These are phyloP conservation scores for Crocallis elinguaria DNA, from an alignment of 2,888 invertebrate genomes.

Conservation along the genomic window DNA sequence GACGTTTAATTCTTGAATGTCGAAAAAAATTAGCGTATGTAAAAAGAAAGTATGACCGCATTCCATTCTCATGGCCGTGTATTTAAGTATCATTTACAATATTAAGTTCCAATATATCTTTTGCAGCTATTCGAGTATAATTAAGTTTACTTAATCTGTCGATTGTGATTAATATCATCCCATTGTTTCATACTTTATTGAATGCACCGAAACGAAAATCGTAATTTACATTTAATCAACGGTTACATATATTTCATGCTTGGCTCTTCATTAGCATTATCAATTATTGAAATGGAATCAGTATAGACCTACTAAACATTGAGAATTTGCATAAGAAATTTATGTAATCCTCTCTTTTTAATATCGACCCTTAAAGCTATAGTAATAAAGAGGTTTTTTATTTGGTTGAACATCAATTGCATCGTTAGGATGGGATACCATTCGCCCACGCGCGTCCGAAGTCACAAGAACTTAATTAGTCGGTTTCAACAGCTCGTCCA, in stretches of 20 bases:
- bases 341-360: constrained; percentile 31
- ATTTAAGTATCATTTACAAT: not conserved
- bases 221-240: constrained; percentile 39
- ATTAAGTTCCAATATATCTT: constrained; percentile 1
- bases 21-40: not conserved
- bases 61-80: constrained; percentile 7
- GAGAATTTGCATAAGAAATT: constrained; percentile 63
- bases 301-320: constrained; percentile 59
- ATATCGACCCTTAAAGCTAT: constrained; percentile 30
- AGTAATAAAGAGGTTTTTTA: constrained; percentile 46
- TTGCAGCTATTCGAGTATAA: constrained; percentile 13
- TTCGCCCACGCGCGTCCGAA: constrained; percentile 67
- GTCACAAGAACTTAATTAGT: constrained; percentile 82
- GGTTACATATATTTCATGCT: constrained; percentile 50
- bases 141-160: constrained; percentile 20
- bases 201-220: constrained; percentile 23
- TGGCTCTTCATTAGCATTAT: constrained; percentile 68
- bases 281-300: constrained; percentile 72
- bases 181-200: constrained; percentile 28
- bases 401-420: constrained; percentile 40
- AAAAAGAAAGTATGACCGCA: not conserved
- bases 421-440: constrained; percentile 59
- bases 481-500: constrained; percentile 64
- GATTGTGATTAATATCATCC: constrained; percentile 25
- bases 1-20: no score